Percentiles rank a stretch among this genome's conserved stretches.
phyloP scores from a whole-genome alignment of 1,140 invertebrate species.

The Himalopsyche phryganea region DNA sequence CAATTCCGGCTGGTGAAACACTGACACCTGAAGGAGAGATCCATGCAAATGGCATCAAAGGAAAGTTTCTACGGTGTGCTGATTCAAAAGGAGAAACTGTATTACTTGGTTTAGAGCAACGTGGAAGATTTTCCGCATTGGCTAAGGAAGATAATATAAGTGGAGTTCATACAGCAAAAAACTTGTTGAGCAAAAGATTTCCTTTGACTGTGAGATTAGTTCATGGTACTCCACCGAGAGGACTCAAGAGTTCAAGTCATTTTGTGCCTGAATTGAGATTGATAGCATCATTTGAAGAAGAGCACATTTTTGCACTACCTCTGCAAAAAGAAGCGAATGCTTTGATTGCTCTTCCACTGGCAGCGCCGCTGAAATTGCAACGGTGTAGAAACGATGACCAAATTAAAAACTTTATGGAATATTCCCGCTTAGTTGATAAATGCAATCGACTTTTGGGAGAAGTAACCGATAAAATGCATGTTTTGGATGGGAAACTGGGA shows the following conservation, averaged over 20 bases:
- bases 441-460: conserved; percentile 74
- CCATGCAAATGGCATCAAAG: conserved; percentile 58
- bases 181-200: conserved; percentile 80
- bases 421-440: conserved; percentile 74
- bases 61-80: conserved; percentile 79
- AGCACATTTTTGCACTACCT: conserved; percentile 80
- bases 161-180: conserved; percentile 84
- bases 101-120: conserved; percentile 77
- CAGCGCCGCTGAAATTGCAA: conserved; percentile 81
- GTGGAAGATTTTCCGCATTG: conserved; percentile 85
- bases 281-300: conserved; percentile 79
- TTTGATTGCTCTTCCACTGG: conserved; percentile 77
- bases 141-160: conserved; percentile 90
- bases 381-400: conserved; percentile 79
- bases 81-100: conserved; percentile 81
- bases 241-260: conserved; percentile 72
- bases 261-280: conserved; percentile 81
- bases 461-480: conserved; percentile 79
- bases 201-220: conserved; percentile 88
- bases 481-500: conserved; percentile 72
- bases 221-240: conserved; percentile 77
- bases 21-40: conserved; percentile 71
- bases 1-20: conserved; percentile 74
- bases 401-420: conserved; percentile 75
- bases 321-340: conserved; percentile 74